Base-by-base conservation (phyloP, 2,113 vertebrate genomes). In the Osmerus eperlanus region DNA sequence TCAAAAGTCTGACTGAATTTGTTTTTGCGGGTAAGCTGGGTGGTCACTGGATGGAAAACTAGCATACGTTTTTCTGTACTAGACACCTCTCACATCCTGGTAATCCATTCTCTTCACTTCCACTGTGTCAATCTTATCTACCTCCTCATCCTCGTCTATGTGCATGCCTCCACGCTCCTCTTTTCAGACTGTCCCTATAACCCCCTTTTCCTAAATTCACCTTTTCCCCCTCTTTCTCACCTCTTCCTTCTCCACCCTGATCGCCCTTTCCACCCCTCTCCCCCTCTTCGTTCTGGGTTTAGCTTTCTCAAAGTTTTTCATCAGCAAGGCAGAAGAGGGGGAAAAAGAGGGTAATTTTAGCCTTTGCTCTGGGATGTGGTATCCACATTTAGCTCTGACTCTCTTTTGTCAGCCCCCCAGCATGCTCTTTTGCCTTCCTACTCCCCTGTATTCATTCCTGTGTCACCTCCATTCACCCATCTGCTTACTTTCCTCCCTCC, bases 341-440 rank as follows among this genome's bases (percentile, higher is more conserved):
- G 32, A 6, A 12, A 11, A 66, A 47, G 18, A 29, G 29, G 59
- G 12, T 79, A 70, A 70, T 61, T 76, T 82, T 65, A 76, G 70
- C 78, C 9, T 47, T 2, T 11, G 9, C 9, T 7, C 32, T 36
- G 32, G 32, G 5, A 36, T 7, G 32, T 36, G 32, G 32, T 36
- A 7, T 7, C 32, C 32, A 36, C 32, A 36, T 36, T 6, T 36
- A 36, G 32, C 32, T 66, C 13, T 36, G 19, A 19, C 18, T 66
- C 11, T 11, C 64, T 67, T n/a, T 18, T 66, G 6, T n/a, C 23
- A 41, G 8, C 21, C 65, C 13, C 65, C 21, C 12, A 15, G 41
- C 19, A 54, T 51, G 41, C 41, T 53, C 47, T 25, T 52, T 52
- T 23, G 32, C 32, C 51, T n/a, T 51, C 11, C 41, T 11, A 5